Evolutionary conservation across 2,888 invertebrate species (phyloP), one percentile per base, ranked within the genome.

Genomic region (Synergus laeviventris): DNA sequence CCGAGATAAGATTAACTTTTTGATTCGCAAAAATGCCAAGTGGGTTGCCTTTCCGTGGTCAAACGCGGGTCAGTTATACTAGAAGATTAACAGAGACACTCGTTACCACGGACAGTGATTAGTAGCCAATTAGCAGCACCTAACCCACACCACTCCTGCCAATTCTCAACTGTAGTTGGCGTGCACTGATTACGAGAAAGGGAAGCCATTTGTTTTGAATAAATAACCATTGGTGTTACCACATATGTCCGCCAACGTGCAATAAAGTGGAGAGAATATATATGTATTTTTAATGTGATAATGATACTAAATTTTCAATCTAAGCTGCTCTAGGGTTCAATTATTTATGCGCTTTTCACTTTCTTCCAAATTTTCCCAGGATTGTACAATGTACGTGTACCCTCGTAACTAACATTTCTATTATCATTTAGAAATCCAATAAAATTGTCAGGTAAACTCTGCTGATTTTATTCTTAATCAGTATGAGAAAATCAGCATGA

Each of bases 1-100:
- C 31, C 45, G 31, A 66, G 21, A 24, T 39, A 24, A 21, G 24
- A 24, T 66, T 66, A 66, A 66, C 24, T 66, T 66, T 66, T 24
- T 66, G 66, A 66, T 45, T 45, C 24, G 66, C 24, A 14, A 14
- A 8, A 39, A 18, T 5, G 21, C 14, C 42, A 39, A 56, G 42
- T 66, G 16, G 24, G 18, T 24, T 11, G 14, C 14, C 16, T 62
- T 62, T 12, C 56, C 11, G 38, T 59, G 12, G n/a, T 11, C 38
- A 38, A 62, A 62, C 12, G 18, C 16, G 36, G 36, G 36, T 62
- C 36, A 38, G n/a, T 62, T 62, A 62, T n/a, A 24, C 16, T 36
- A 31, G n/a, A 38, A 38, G 9, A 62, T 62, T 61, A 36, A 36
- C 61, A 61, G 16, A 36, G 21, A 24, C 56, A 24, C 56, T 56